phyloP scores from a whole-genome alignment of 2,888 invertebrate species.

The Limnephilus rhombicus region DNA sequence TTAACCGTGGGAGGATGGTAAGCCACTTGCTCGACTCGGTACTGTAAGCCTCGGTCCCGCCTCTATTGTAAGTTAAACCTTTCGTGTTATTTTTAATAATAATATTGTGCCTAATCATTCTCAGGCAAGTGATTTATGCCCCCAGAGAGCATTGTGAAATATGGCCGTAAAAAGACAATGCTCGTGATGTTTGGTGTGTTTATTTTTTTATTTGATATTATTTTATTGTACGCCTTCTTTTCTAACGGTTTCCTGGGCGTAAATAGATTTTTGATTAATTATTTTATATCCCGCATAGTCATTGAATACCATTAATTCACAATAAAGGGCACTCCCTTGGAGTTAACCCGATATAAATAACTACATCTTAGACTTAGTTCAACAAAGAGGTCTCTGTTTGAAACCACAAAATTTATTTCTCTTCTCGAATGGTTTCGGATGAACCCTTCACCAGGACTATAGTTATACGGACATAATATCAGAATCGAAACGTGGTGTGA shows the following conservation, averaged over 20 bases:
- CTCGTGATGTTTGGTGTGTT: constrained; percentile 15
- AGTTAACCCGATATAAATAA: background rate
- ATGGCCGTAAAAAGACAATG: constrained; percentile 28
- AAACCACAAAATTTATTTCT: too few species aligned
- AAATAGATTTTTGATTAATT: background rate
- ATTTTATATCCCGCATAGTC: background rate
- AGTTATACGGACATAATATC: too few species aligned
- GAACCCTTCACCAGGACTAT: too few species aligned
- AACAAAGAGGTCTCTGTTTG: background rate
- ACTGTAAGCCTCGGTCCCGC: constrained; percentile 8
- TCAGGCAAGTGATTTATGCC: constrained; percentile 15
- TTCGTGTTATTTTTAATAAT: constrained; percentile 37
- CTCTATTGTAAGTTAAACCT: constrained; percentile 35
- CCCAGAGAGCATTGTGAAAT: constrained; percentile 30
- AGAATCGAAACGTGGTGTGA: too few species aligned
- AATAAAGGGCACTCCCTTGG: background rate
- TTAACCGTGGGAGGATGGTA: background rate
- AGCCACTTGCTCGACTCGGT: background rate
- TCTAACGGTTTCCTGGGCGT: background rate
- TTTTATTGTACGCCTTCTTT: background rate
- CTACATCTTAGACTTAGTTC: background rate
- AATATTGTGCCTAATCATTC: constrained; percentile 31
- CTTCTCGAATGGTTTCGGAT: too few species aligned
- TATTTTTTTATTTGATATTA: background rate
- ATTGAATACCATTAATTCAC: background rate